Base-by-base conservation (phyloP, 2,888 invertebrate species). In the Drosophila sordidula region DNA sequence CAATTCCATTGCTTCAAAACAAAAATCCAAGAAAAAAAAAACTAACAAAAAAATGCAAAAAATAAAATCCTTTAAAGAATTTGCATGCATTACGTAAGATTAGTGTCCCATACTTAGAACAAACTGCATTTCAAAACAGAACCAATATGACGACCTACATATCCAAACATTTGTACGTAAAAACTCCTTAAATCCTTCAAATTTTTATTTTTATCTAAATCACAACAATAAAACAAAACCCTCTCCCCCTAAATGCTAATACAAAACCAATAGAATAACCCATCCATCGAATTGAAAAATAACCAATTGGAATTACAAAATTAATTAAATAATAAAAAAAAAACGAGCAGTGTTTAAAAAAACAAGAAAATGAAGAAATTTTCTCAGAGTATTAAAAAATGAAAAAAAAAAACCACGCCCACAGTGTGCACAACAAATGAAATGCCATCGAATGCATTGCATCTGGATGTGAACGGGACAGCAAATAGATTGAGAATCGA, bases 231-330 rank as follows among this genome's bases (percentile, higher is more conserved):
- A 76, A 74, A 61, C 50, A 61, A 58, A 69, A 64, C 64, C 57
- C 56, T 52, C 62, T 46, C 56, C 76, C 76, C 70, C 65, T 73
- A 81, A 89, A 83, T 34, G 69, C 74, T 59, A 65, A 66, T 62
- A 89, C 85, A 90, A 90, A 90, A 90, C 90, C 90, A 90, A 90
- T 90, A 90, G 89, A 91, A 91, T 90, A 90, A 91, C 91, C 90
- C 84, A 70, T 69, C 73, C 59, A 68, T 42, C 65, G 38, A 75
- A 70, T 69, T 52, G 45, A 62, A 51, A 57, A 14, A 18, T 34
- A 52, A 71, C 59, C 41, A 78, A 83, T 83, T 83, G 80, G 87
- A 86, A 83, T 78, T 70, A 66, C 70, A 73, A 86, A 80, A 78
- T 51, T 68, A 47, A 62, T 45, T 42, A 45, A 63, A 29, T 51